Conservation (phyloP, 2,113 vertebrate genomes). For the Oncorhynchus gorbuscha region DNA sequence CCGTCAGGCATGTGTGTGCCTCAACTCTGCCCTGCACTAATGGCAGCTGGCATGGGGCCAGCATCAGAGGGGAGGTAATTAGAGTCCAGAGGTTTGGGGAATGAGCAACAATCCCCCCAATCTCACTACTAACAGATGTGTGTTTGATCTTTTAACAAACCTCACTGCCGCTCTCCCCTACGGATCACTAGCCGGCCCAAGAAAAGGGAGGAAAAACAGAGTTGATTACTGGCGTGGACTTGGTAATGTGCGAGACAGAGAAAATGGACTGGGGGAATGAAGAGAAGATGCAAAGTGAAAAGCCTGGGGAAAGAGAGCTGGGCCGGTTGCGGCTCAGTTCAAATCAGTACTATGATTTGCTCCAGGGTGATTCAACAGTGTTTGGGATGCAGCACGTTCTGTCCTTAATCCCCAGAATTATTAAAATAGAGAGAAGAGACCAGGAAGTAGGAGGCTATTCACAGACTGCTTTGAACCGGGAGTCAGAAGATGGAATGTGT, state of each 20-base stretch:
- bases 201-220: background rate
- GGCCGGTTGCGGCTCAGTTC: constrained; percentile 2
- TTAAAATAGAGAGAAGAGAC: background rate
- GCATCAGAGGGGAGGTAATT: constrained; percentile 75
- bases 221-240: constrained; percentile 5
- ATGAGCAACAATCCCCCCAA: constrained; percentile 62
- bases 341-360: background rate
- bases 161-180: constrained; percentile 25
- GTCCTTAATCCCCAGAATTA: background rate
- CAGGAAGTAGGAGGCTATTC: background rate
- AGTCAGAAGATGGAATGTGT: background rate
- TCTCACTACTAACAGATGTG: constrained; percentile 65
- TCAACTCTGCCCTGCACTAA: constrained; percentile 41
- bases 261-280: constrained; percentile 18
- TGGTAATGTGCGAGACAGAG: constrained; percentile 8
- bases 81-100: constrained; percentile 78
- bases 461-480: background rate
- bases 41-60: constrained; percentile 71
- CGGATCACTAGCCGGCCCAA: constrained; percentile 16
- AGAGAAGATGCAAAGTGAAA: background rate
- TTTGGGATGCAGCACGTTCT: background rate
- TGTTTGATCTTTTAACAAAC: constrained; percentile 73
- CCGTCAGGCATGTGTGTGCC: constrained; percentile 19
- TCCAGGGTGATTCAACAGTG: background rate
- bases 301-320: background rate